Evolutionary conservation across 2,888 invertebrate species (phyloP).

Genomic region (Spisula solida): DNA sequence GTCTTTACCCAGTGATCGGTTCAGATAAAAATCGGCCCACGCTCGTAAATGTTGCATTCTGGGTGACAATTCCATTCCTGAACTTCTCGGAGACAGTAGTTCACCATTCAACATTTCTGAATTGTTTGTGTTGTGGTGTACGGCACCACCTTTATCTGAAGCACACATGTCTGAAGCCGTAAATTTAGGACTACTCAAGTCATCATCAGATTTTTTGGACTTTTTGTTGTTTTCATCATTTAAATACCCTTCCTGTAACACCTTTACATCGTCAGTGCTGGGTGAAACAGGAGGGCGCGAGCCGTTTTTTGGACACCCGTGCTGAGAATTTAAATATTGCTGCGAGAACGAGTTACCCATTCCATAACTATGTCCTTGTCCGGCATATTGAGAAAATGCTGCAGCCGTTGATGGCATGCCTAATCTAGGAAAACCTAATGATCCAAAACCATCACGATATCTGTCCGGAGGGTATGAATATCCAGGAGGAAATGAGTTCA

Average conservation of each 20-base stretch:
- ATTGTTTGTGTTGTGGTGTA: conserved; percentile 9
- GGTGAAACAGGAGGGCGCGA: conserved; percentile 80
- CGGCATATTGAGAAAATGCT: conserved; percentile 69
- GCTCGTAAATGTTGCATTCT: conserved; percentile 54
- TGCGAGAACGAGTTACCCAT: conserved; percentile 70
- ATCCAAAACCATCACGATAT: conserved; percentile 69
- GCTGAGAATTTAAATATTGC: conserved; percentile 74
- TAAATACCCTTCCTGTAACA: conserved; percentile 78
- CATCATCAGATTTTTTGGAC: conserved; percentile 25
- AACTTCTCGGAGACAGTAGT: background rate
- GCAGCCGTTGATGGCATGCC: conserved; percentile 65
- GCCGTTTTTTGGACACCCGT: conserved; percentile 81
- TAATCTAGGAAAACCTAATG: conserved; percentile 68
- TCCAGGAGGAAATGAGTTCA: conserved; percentile 73
- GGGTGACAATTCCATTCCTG: conserved; percentile 32
- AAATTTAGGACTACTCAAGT: conserved; percentile 25
- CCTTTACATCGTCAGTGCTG: conserved; percentile 77
- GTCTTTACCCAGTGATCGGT: conserved; percentile 39
- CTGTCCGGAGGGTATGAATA: conserved; percentile 73
- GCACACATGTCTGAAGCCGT: conserved; percentile 8
- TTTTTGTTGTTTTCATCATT: conserved; percentile 49
- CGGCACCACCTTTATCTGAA: conserved; percentile 14
- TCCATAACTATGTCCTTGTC: conserved; percentile 63
- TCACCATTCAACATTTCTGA: conserved; percentile 16
- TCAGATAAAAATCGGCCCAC: conserved; percentile 58